Evolutionary conservation across 1,140 invertebrate species (phyloP), one percentile per base, ranked within the genome.

Genomic region (Hycleus phaleratus): DNA sequence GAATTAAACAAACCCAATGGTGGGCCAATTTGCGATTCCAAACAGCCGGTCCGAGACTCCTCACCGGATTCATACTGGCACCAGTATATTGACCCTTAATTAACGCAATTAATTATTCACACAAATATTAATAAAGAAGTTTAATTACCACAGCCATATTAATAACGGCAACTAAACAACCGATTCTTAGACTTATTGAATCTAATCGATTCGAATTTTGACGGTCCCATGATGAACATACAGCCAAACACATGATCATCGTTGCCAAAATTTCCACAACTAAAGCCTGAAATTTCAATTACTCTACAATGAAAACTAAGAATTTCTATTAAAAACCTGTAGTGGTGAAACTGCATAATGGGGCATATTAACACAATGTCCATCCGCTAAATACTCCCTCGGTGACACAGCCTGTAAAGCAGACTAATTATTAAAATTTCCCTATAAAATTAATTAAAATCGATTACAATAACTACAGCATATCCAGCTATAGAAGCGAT

Each of bases 51-150:
- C 79, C 88, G 43, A 92, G 80, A 38, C 83, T 83, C 63, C 88
- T 79, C 0, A 87, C 87, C 0, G 90, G 88, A 65, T 92, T 92
- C 84, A 92, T 83, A 62, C 86, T 86, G 48, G 84, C 85, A 0
- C 87, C 87, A 1, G 88, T 89, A 62, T 81, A 84, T 10, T 81
- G 81, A 10, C 79, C 80, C 84, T 85, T 56, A 60, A 70, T 10
- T 7, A 42, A 42, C 8, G 8, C 40, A 42, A 42, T 11, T n/a
- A 42, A 4, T 42, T 7, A 45, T 53, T 26, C 51, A 9, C 4
- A 4, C 7, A 26, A 8, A 25, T 11, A 53, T 42, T 47, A 3
- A 3, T 7, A 44, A 44, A 45, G 11, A 25, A 48, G 9, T 59
- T 24, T 42, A 60, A 67, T 67, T 52, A 77, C 76, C 25, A 68